Evolutionary conservation across 2,797 vertebrate species (phyloP).

Genomic region (Glossophaga mutica): DNA sequence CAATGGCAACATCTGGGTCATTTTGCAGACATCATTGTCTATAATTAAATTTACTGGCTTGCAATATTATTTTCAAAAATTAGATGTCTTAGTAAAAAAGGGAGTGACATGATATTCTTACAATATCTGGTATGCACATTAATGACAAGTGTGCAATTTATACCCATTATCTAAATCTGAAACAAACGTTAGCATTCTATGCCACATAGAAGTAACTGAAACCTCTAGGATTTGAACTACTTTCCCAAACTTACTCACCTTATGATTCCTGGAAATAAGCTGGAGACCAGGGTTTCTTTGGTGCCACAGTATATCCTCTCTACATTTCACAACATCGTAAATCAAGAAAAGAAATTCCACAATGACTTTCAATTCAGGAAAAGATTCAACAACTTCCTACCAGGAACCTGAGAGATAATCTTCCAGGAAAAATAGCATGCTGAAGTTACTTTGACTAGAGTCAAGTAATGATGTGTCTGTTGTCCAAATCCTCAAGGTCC

Average conservation of each 20-base stretch:
- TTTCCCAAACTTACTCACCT: neutral
- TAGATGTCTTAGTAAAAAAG: neutral
- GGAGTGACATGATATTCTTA: neutral
- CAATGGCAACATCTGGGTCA: neutral
- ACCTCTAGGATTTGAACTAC: neutral
- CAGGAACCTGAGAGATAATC: neutral
- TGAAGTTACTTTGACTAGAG: neutral
- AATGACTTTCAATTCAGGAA: neutral
- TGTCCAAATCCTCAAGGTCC: neutral
- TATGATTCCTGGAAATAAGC: neutral
- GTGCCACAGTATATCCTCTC: neutral
- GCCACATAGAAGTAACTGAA: neutral
- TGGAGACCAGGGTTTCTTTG: neutral
- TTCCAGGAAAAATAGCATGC: neutral
- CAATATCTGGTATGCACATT: neutral
- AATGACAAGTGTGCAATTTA: neutral
- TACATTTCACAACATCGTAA: neutral
- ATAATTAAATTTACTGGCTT: neutral
- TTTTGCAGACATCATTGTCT: neutral
- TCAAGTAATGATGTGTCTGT: neutral
- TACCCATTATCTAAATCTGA: neutral
- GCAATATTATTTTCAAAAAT: neutral
- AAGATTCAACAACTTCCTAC: neutral
- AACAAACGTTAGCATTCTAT: neutral
- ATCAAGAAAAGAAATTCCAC: neutral